phyloP scores from a whole-genome alignment of 2,888 invertebrate species.

The Heptascelio sp. region DNA sequence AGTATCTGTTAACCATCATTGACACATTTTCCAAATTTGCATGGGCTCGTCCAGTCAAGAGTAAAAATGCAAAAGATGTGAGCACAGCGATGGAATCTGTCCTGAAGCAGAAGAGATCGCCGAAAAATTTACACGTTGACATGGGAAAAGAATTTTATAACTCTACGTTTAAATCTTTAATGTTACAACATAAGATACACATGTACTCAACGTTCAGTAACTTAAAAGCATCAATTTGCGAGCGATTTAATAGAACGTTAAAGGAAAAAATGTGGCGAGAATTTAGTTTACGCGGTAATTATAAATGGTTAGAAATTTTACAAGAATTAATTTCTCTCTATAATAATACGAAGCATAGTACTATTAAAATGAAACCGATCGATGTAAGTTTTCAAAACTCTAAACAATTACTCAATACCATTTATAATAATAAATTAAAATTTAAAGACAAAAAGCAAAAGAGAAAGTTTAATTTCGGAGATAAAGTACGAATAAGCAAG shows the following conservation, averaged over 20 bases:
- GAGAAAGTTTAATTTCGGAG: neutral
- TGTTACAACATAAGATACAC: conserved; percentile 14
- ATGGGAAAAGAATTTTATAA: conserved; percentile 1
- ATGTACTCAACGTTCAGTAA: conserved; percentile 29
- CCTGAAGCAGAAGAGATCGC: conserved; percentile 26
- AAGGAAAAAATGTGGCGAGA: conserved; percentile 21
- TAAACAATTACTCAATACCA: conserved; percentile 14
- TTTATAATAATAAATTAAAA: conserved; percentile 1
- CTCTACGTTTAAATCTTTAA: conserved; percentile 9
- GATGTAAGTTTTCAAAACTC: conserved; percentile 35
- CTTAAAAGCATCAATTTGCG: conserved; percentile 28
- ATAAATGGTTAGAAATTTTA: neutral
- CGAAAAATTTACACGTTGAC: conserved; percentile 7
- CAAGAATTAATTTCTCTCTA: conserved; percentile 6
- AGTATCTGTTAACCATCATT: conserved; percentile 80
- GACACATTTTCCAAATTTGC: conserved; percentile 82
- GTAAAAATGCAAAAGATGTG: conserved; percentile 74
- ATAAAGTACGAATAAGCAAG: neutral
- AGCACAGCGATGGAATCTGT: conserved; percentile 67
- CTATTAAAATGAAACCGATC: conserved; percentile 47
- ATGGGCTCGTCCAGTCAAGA: conserved; percentile 80
- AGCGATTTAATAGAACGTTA: conserved; percentile 18
- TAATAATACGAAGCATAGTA: conserved; percentile 42
- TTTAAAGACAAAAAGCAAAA: neutral
- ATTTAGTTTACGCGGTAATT: conserved; percentile 12